Conservation (phyloP, 2,113 vertebrate species). For the Scolopax mira region DNA sequence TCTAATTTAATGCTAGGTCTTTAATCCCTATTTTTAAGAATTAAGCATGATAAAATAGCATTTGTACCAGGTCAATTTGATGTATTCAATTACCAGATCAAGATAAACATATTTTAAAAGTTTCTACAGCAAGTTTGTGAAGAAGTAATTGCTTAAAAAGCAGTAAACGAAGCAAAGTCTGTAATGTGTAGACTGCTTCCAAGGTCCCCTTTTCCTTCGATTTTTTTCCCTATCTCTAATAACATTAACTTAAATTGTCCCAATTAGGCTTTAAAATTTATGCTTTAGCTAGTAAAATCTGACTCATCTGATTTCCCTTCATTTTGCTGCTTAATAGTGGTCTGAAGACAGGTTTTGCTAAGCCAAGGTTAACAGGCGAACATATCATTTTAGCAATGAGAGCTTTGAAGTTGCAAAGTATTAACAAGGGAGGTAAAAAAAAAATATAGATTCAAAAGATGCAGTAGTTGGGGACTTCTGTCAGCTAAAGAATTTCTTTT, state of each 20-base stretch:
- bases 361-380: not conserved
- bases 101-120: not conserved
- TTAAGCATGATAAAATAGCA: not conserved
- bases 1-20: not conserved
- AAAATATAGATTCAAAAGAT: not conserved
- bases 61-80: not conserved
- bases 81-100: not conserved
- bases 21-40: conserved; percentile 1
- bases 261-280: conserved; percentile 35
- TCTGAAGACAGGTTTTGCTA: conserved; percentile 13
- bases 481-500: conserved; percentile 28
- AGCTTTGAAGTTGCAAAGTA: conserved; percentile 3
- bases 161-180: not conserved
- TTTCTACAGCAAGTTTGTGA: not conserved
- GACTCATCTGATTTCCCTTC: not conserved
- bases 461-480: not conserved
- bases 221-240: not conserved
- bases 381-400: not conserved
- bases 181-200: not conserved
- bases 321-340: conserved; percentile 2
- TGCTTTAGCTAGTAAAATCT: conserved; percentile 5
- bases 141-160: not conserved
- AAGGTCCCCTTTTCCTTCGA: not conserved
- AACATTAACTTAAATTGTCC: not conserved
- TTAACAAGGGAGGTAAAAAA: conserved; percentile 7